These are phyloP conservation scores for Mythimna ferrago DNA, from an alignment of 2,888 invertebrate genomes.

Conservation along the genomic window DNA sequence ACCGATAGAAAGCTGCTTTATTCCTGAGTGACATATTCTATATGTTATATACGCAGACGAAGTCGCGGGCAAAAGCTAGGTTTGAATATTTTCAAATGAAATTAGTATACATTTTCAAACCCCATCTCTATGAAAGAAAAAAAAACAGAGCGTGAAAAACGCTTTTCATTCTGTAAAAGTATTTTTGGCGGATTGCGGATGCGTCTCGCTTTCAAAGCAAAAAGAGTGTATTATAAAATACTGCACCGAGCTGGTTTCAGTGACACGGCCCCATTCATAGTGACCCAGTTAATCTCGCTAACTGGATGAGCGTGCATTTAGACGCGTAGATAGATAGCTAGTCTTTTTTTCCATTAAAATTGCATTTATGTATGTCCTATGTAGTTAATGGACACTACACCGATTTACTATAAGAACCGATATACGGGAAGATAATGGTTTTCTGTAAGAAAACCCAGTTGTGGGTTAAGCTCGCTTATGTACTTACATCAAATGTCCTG, in stretches of 20 bases:
- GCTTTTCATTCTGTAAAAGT: constrained; percentile 39
- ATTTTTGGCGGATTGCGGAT: constrained; percentile 52
- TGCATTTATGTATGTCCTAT: background rate
- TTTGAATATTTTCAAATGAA: constrained; percentile 8
- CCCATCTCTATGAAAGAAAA: background rate
- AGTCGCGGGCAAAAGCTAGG: too few species aligned
- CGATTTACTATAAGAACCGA: too few species aligned
- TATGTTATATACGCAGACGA: too few species aligned
- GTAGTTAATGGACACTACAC: background rate
- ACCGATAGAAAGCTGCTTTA: too few species aligned
- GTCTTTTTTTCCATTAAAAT: constrained; percentile 29
- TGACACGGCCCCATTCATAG: constrained; percentile 60
- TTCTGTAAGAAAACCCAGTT: too few species aligned
- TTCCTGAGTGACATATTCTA: too few species aligned
- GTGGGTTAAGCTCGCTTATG: too few species aligned
- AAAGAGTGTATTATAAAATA: constrained; percentile 45
- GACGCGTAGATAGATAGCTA: constrained; percentile 35
- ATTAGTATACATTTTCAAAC: background rate
- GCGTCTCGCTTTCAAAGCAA: constrained; percentile 51
- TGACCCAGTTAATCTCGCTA: constrained; percentile 63
- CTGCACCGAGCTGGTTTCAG: constrained; percentile 59
- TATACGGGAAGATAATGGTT: too few species aligned
- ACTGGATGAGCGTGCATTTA: constrained; percentile 61
- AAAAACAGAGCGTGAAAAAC: constrained; percentile 16
- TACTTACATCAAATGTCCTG: too few species aligned